Evolutionary conservation across 1,140 invertebrate species (phyloP), one percentile per base, ranked within the genome.

Genomic region (Calliopsis andreniformis): DNA sequence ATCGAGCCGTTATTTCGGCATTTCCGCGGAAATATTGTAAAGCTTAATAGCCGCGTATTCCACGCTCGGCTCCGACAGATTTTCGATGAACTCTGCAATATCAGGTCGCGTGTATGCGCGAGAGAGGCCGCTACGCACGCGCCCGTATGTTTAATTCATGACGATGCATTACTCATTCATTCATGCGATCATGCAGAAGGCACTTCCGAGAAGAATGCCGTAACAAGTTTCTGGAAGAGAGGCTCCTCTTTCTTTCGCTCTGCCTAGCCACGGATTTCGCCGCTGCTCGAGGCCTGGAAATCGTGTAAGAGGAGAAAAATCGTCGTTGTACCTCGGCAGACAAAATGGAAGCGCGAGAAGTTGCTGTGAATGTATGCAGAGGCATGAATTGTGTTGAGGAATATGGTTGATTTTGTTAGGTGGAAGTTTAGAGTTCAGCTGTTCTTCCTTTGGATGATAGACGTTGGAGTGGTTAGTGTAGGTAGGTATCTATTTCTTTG

Each of bases 61-160:
- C 10, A 14, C 0, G 12, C 14, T 2, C 12, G 32, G 49, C 43
- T 43, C 66, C 39, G 23, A 28, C 25, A 23, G 39, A 56, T 68
- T 43, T 56, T 68, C 66, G 53, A 55, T 42, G 18, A 35, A 23
- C 45, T 25, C 45, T 3, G 49, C 32, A 8, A 55, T 20, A 30
- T 16, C 10, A 10, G 28, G 25, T 7, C 5, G 20, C 62, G 20
- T 43, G 32, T 39, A 39, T 55, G 56, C 18, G 16, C n/a, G 56
- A 53, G 53, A n/a, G 32, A 23, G 55, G n/a, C n/a, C 12, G 20
- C 47, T 43, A 76, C 80, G 78, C 86, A 80, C 85, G 81, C 82
- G 83, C 75, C 80, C 66, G 43, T 73, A 89, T 89, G 87, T 87
- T 87, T 89, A 88, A 89, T 89, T 89, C 88, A 89, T 89, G 78